Evolutionary conservation across 1,140 invertebrate genomes (phyloP).

Genomic region (Acromyrmex charruanus): DNA sequence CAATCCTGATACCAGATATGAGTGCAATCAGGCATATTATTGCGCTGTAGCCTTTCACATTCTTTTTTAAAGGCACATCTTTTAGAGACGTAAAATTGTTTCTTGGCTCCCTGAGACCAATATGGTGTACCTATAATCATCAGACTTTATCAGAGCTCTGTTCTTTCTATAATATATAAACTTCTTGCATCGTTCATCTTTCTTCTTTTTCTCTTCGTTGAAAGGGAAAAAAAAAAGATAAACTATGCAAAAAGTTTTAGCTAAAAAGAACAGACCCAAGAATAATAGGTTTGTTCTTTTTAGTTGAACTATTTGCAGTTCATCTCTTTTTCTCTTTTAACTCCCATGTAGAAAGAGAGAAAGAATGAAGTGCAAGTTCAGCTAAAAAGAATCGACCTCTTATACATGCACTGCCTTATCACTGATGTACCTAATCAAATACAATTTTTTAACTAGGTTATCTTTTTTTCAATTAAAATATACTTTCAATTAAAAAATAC

Average conservation of each 20-base stretch:
- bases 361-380: no score
- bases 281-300: no score
- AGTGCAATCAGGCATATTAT: constrained; percentile 93
- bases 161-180: no score
- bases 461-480: neutral
- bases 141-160: neutral
- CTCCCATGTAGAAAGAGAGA: no score
- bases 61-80: constrained; percentile 93
- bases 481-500: neutral
- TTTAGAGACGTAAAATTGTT: constrained; percentile 98
- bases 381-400: no score
- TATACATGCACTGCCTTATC: neutral
- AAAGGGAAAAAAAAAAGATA: no score
- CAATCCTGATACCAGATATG: constrained; percentile 99
- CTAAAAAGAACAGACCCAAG: no score
- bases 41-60: constrained; percentile 91
- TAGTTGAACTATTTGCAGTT: no score
- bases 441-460: neutral
- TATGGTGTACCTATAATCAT: constrained; percentile 93
- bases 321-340: no score
- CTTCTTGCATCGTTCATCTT: no score
- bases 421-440: neutral
- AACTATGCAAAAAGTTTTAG: no score
- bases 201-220: no score
- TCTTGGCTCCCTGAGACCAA: constrained; percentile 96